These are phyloP conservation scores for Augochlora pura DNA, from an alignment of 1,140 invertebrate species.

Conservation along the genomic window DNA sequence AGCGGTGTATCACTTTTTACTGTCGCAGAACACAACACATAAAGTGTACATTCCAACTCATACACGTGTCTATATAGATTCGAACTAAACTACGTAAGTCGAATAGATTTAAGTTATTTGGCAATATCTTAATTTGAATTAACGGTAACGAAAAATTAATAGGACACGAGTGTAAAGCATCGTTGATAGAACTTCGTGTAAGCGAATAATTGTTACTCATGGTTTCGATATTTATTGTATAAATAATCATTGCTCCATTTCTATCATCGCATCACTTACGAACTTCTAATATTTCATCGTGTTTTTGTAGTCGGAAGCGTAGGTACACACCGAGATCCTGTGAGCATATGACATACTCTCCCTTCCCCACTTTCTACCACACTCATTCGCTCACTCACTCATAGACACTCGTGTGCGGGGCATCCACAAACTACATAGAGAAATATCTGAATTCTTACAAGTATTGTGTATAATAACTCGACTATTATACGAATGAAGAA, in stretches of 20 bases:
- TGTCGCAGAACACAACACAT: not conserved
- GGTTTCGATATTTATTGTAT: conserved; percentile 16
- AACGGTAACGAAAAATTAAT: not conserved
- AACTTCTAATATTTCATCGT: not conserved
- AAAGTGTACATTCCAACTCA: not conserved
- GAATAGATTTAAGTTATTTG: conserved; percentile 4
- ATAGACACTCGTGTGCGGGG: not conserved
- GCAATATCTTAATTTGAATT: not conserved
- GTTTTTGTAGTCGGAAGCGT: not conserved
- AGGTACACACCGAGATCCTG: not conserved
- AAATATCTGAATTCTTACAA: too few relatives aligned
- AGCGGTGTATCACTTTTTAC: not conserved
- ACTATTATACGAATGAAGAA: not conserved
- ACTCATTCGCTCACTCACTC: not conserved
- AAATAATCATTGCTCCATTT: not conserved
- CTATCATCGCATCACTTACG: not conserved
- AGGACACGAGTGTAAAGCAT: not conserved
- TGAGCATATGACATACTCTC: too few relatives aligned
- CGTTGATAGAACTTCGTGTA: not conserved
- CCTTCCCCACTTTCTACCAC: too few relatives aligned
- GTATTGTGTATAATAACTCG: not conserved
- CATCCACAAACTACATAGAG: too few relatives aligned
- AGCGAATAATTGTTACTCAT: not conserved
- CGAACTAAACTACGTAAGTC: not conserved
- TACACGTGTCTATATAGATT: not conserved